Evolutionary conservation across 2,888 invertebrate genomes (phyloP), one percentile per base, ranked within the genome.

Genomic region (Chymomyza procnemis): DNA sequence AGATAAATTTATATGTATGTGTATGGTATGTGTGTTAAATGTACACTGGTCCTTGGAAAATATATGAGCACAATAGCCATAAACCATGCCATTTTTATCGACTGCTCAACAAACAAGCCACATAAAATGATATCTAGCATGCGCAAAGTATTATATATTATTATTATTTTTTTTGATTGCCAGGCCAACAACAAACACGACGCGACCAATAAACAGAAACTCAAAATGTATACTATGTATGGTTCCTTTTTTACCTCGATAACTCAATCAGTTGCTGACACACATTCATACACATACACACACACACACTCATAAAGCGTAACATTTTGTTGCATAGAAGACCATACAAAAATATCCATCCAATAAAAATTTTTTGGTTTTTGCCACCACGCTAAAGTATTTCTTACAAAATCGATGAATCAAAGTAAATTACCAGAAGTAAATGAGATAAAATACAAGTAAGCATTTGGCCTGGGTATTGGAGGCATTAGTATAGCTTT

Each of bases 341-440:
- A 60, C 62, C 59, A 30, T 19, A 18, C 41, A 22, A 74, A 67
- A 68, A 71, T 65, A 83, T 62, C 64, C 64, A 83, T 62, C 64
- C 64, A 74, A 65, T 73, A 66, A 63, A 73, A 67, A 54, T 22
- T 54, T 62, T 54, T 14, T 54, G 18, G 14, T n/a, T 19, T n/a
- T 16, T 22, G 34, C 22, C 18, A 50, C 18, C 14, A 46, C 57
- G 26, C 16, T 41, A 69, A 69, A 60, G 76, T 78, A 80, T 79
- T 76, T 79, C 74, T 74, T 83, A 85, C 80, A 82, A 82, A 85
- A 83, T 87, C 87, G 82, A 83, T 83, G 87, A 87, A 87, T 83
- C 83, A 83, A 85, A 83, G 87, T 82, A 83, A 83, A 83, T 83
- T 83, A 87, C 87, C 80, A 83, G 82, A 83, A 83, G 82, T 83